Evolutionary conservation across 2,888 invertebrate species (phyloP), one percentile per base, ranked within the genome.

Genomic region (Kryphioiulus occultus): DNA sequence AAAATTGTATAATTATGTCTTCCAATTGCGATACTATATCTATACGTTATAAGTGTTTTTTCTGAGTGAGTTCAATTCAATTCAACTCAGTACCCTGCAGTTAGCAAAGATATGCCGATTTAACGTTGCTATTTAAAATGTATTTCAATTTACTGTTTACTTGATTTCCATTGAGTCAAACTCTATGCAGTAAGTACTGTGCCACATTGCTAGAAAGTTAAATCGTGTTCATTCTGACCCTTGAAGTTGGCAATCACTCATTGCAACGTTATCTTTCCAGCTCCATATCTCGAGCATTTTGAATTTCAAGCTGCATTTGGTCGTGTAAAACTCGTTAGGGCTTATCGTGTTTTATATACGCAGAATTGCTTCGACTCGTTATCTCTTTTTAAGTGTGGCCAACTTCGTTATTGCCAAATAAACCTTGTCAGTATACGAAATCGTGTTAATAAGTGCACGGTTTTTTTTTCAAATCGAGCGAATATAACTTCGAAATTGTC

Each of bases 311-410:
- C 30, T 30, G 30, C 12, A 30, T 26, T 26, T 78, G 15, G 10
- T 10, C n/a, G 22, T 22, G 22, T 59, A 7, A 9, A 59, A 22
- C 59, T 22, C n/a, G 78, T 15, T 78, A 78, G 30, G 9, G 26
- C 78, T 78, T 78, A 78, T 78, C 78, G 26, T 78, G 15, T 10
- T 78, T 22, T 30, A 15, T 15, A 30, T 30, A 30, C 78, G 78
- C 78, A 30, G 30, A 78, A 30, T 78, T 78, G 26, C 78, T 30
- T 22, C 4, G 2, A 78, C 15, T 78, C 78, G 26, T 30, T 78
- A 78, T 78, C 78, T 78, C 78, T 0, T 78, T n/a, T 78, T 78
- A 78, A 78, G 78, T 78, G 26, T 30, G 26, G 78, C 78, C 78
- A 78, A 78, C 78, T 78, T 12, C 30, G 30, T 30, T 30, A 30